phyloP scores from a whole-genome alignment of 2,888 invertebrate genomes.

The Melanostoma scalare region DNA sequence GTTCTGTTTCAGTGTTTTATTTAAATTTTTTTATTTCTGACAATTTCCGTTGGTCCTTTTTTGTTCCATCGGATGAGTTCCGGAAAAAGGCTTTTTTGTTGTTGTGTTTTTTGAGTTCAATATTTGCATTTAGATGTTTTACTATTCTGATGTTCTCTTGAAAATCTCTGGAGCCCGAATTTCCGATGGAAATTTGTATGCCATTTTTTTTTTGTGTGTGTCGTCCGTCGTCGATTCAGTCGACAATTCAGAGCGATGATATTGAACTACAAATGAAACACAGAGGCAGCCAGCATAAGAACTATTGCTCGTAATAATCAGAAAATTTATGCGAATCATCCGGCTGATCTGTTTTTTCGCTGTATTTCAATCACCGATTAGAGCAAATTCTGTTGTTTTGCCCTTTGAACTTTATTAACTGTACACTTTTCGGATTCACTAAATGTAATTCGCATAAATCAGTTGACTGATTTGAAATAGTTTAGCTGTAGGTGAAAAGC shows the following conservation, averaged over 20 bases:
- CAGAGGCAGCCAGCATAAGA: constrained; percentile 29
- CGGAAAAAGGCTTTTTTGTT: constrained; percentile 54
- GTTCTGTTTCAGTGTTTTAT: too few species aligned
- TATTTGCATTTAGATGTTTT: constrained; percentile 72
- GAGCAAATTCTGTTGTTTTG: constrained; percentile 48
- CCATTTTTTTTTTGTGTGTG: constrained; percentile 16
- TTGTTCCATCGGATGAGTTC: constrained; percentile 41
- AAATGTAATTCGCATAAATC: constrained; percentile 47
- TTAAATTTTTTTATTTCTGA: constrained; percentile 38
- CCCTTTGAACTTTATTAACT: constrained; percentile 34
- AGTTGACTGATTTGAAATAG: too few species aligned
- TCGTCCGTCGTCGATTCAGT: too few species aligned
- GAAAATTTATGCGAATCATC: constrained; percentile 70
- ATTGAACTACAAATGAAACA: constrained; percentile 67
- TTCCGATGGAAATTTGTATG: constrained; percentile 29
- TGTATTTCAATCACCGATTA: constrained; percentile 70
- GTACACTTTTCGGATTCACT: constrained; percentile 34
- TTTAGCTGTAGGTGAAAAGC: too few species aligned
- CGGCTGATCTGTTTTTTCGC: constrained; percentile 59
- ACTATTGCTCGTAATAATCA: constrained; percentile 62
- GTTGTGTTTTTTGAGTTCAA: constrained; percentile 19
- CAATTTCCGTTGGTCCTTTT: constrained; percentile 63
- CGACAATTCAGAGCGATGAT: constrained; percentile 10
- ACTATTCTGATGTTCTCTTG: constrained; percentile 32
- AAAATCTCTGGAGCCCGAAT: constrained; percentile 21